Conservation (phyloP, 2,113 vertebrate species). For the Girardinichthys multiradiatus region DNA sequence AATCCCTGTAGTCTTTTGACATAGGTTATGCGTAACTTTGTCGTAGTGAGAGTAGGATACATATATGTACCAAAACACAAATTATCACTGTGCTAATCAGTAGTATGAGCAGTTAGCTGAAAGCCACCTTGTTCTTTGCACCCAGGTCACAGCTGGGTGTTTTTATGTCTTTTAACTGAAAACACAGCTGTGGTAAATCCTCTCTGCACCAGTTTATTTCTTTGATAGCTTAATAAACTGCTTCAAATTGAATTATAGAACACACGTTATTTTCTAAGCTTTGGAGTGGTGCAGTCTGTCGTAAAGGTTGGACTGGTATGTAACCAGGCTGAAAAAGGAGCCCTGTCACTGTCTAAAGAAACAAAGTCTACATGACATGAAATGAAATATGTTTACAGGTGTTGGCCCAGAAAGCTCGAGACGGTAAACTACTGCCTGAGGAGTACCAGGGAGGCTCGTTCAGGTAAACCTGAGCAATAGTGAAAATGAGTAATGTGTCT, state of each 20-base stretch:
- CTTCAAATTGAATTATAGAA: no score
- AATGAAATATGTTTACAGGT: slow-evolving; percentile 69
- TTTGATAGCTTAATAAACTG: no score
- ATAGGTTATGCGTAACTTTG: background rate
- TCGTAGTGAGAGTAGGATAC: no score
- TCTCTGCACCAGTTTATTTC: no score
- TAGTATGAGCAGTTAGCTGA: background rate
- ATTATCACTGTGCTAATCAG: background rate
- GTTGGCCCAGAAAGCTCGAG: slow-evolving; percentile 92
- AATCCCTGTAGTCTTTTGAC: slow-evolving; percentile 1
- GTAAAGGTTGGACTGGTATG: background rate
- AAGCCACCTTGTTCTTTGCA: background rate
- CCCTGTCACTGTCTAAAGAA: background rate
- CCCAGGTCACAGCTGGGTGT: no score
- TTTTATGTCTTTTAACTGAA: no score
- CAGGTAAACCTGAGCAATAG: slow-evolving; percentile 81
- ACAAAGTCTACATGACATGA: background rate
- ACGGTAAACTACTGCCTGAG: slow-evolving; percentile 93
- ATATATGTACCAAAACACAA: no score
- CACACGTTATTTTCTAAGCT: background rate
- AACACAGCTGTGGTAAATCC: no score
- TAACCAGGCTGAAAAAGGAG: background rate
- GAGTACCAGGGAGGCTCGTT: slow-evolving; percentile 98
- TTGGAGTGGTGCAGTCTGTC: no score
- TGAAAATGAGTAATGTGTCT: background rate